Evolutionary conservation across 2,113 vertebrate genomes (phyloP).

Genomic region (Camelus dromedarius): DNA sequence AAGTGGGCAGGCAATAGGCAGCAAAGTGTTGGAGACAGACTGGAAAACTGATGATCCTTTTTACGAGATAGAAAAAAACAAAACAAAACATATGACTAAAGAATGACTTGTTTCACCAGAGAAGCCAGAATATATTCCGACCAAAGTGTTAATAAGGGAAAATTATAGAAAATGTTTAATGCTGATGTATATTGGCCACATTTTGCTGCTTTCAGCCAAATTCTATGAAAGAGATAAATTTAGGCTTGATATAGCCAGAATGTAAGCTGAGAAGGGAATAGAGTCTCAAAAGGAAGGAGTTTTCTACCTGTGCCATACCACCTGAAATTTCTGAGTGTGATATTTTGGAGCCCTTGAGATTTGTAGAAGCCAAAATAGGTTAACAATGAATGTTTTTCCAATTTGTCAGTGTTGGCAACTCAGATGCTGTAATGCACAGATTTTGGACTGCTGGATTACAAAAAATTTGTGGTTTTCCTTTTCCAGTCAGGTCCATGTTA

Average conservation of each 20-base stretch:
- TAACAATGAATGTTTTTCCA: background rate
- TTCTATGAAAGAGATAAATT: background rate
- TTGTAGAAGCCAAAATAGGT: background rate
- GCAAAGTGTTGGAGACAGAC: background rate
- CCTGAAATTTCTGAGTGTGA: background rate
- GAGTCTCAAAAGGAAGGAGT: background rate
- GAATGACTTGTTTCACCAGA: background rate
- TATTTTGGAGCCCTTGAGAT: background rate
- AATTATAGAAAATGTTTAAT: background rate
- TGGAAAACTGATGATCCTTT: background rate
- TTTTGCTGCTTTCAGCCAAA: background rate
- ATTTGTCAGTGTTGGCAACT: background rate
- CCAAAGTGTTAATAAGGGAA: background rate
- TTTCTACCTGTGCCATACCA: background rate
- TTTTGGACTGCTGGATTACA: background rate
- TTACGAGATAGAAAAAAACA: background rate
- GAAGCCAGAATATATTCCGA: background rate
- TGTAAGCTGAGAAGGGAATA: background rate
- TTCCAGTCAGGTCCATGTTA: background rate
- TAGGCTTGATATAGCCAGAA: background rate
- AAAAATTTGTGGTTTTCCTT: background rate
- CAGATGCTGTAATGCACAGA: background rate
- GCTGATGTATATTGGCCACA: background rate
- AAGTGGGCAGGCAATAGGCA: background rate
- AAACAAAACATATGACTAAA: background rate